A percentile compares a stretch with the other conserved stretches of the same genome.
These are phyloP conservation scores for Sebastes flavidus DNA, from an alignment of 2,797 vertebrate species.

Conservation along the genomic window DNA sequence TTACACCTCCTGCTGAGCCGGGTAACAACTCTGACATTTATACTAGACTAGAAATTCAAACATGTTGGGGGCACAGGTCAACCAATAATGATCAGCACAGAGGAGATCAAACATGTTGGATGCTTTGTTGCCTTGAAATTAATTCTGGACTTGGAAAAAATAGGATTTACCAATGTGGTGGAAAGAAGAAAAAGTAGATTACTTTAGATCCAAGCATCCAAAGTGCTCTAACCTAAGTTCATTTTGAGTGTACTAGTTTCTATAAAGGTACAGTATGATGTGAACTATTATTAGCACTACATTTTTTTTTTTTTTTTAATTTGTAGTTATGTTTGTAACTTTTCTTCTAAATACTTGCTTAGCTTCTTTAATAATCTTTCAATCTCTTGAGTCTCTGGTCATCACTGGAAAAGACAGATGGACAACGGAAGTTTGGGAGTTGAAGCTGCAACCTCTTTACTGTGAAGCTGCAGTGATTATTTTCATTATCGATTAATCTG, in stretches of 20 bases:
- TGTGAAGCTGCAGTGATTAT: background rate
- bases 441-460: background rate
- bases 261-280: background rate
- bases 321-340: background rate
- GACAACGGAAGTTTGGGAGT: background rate
- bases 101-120: background rate
- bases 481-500: background rate
- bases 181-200: background rate
- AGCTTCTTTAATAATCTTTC: background rate
- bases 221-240: background rate
- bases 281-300: background rate
- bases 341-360: background rate
- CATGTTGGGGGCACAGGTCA: background rate
- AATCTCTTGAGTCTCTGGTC: background rate
- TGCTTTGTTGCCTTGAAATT: background rate
- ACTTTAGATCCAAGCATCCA: background rate
- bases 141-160: background rate
- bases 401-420: background rate
- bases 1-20: constrained; percentile 81
- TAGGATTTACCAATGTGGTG: background rate
- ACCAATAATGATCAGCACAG: background rate
- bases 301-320: background rate
- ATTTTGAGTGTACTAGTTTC: background rate
- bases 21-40: constrained; percentile 74
- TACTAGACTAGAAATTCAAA: background rate